phyloP scores from a whole-genome alignment of 92 coral and sea anemone species.

The Phenganax stokvisi region DNA sequence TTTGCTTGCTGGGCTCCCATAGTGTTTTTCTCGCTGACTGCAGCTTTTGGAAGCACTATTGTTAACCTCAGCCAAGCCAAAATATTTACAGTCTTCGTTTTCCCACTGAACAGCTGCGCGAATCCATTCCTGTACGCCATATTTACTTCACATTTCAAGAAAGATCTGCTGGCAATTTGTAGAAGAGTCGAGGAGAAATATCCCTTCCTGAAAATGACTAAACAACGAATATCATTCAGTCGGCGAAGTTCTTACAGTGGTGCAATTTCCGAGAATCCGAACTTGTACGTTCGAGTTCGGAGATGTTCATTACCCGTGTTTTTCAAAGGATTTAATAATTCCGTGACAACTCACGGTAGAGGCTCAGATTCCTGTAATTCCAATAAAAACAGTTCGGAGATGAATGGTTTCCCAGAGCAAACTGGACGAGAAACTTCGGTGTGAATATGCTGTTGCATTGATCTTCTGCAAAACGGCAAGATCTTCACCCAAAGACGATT shows the following conservation, averaged over 20 bases:
- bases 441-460: background rate
- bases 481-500: too few relatives aligned
- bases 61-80: conserved; percentile 79
- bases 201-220: conserved; percentile 26
- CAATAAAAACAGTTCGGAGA: conserved; percentile 22
- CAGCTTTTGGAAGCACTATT: conserved; percentile 70
- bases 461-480: too few relatives aligned
- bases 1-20: conserved; percentile 97
- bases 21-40: conserved; percentile 69
- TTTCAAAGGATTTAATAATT: conserved; percentile 17
- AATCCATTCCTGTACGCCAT: conserved; percentile 95
- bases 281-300: conserved; percentile 16
- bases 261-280: conserved; percentile 37
- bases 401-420: background rate
- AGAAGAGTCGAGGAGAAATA: conserved; percentile 64
- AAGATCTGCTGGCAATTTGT: conserved; percentile 70
- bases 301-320: conserved; percentile 21
- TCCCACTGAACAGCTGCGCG: conserved; percentile 89
- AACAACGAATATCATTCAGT: conserved; percentile 25
- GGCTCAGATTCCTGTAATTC: conserved; percentile 25
- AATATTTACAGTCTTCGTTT: conserved; percentile 76
- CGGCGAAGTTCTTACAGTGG: conserved; percentile 42
- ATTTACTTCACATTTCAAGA: conserved; percentile 81
- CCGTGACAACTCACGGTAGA: conserved; percentile 23
- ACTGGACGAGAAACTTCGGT: conserved; percentile 23